Conservation (phyloP, 2,797 vertebrate genomes). For the Melanotaenia boesemani region DNA sequence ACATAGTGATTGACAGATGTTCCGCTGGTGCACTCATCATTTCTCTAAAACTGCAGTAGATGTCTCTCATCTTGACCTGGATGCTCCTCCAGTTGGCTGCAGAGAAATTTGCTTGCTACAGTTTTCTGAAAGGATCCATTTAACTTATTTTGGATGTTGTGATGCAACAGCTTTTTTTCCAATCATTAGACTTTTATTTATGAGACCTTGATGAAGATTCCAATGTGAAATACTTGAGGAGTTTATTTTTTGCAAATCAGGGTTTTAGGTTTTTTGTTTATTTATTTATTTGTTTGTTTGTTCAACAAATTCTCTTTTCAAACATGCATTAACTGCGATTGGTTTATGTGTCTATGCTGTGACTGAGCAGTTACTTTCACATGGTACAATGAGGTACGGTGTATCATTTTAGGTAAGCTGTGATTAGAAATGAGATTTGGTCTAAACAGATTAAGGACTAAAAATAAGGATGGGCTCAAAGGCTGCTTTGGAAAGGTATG, state of each 20-base stretch:
- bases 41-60: too few species aligned
- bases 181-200: not conserved
- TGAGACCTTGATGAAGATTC: not conserved
- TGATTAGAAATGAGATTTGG: not conserved
- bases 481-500: slow-evolving; percentile 18
- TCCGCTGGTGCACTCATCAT: too few species aligned
- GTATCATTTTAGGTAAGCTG: not conserved
- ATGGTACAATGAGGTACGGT: not conserved
- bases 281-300: too few species aligned
- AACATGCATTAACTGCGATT: not conserved
- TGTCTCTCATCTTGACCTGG: too few species aligned
- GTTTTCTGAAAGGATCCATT: too few species aligned
- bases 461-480: slow-evolving; percentile 15
- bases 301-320: not conserved
- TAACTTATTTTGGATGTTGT: too few species aligned
- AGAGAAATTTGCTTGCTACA: too few species aligned
- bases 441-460: not conserved
- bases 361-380: not conserved
- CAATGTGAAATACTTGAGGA: not conserved
- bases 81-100: too few species aligned
- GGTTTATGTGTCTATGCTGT: not conserved
- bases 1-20: too few species aligned
- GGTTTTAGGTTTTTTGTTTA: too few species aligned
- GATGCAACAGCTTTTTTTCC: not conserved
- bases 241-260: not conserved